Evolutionary conservation across 2,113 vertebrate genomes (phyloP), one percentile per base, ranked within the genome.

Genomic region (Dermatemys mawii): DNA sequence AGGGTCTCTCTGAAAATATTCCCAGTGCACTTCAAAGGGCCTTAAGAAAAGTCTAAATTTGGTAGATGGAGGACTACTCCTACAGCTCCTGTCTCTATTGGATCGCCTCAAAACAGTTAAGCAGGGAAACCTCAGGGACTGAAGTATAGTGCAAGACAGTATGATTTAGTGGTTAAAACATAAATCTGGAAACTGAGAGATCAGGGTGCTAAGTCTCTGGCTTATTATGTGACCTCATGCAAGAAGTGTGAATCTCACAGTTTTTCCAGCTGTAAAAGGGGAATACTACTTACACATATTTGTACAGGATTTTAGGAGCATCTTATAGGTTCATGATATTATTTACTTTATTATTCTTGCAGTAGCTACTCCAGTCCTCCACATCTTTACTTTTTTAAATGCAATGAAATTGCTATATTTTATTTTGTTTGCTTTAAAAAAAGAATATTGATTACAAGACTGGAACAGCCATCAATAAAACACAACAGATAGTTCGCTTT

Each of bases 131-230:
- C 51, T 44, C 10, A 32, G 22, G 1, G 6, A 73, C 35, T 73
- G 1, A 50, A 17, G 14, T 24, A 14, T 14, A 49, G 9, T 60
- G 35, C 17, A 22, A 86, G 78, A 44, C 51, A 88, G 48, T 19
- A 29, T 0, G 0, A 67, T 26, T 7, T 38, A 29, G 35, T 12
- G 2, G 41, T 46, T 48, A 75, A 60, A 44, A 26, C 2, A 46
- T 26, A 76, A 75, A 11, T 76, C 38, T 76, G 24, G 24, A 12
- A 76, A 26, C 13, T 4, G 63, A 67, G 19, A 54, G 4, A 83
- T 54, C 53, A 21, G 46, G 5, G 38, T 88, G 79, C 73, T 13
- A 44, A 22, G 86, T 26, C 21, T 22, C 12, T 49, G 38, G 32
- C 13, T 35, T 78, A 11, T 79, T 12, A 49, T n/a, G 32, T 41